A percentile compares a stretch with the other conserved stretches of the same genome.
Conservation (phyloP, 2,888 invertebrate species). For the Mongoloraphidia duomilia region DNA sequence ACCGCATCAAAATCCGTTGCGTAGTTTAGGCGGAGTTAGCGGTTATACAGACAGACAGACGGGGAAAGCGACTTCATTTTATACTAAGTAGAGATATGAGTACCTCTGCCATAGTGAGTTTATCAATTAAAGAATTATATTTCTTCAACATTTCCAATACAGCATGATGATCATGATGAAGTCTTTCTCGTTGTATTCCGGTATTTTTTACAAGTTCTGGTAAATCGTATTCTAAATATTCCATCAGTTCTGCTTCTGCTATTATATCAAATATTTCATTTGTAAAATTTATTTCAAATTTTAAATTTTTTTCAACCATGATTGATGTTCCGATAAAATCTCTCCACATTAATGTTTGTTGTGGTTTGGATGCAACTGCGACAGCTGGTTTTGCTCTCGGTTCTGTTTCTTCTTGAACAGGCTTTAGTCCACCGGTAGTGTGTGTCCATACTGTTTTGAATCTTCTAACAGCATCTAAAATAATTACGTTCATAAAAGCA, state of each 20-base stretch:
- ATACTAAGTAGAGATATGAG: conserved; percentile 4
- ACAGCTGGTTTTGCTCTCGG: conserved; percentile 2
- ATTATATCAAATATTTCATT: conserved; percentile 49
- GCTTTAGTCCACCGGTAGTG: neutral
- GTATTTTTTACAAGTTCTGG: conserved; percentile 37
- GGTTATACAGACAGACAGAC: too few relatives aligned
- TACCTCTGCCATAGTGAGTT: conserved; percentile 58
- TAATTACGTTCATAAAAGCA: too few relatives aligned
- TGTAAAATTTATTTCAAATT: conserved; percentile 53
- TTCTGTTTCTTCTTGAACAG: conserved; percentile 5
- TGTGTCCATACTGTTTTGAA: neutral
- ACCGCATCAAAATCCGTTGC: too few relatives aligned
- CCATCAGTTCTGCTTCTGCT: conserved; percentile 60
- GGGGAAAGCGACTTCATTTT: too few relatives aligned
- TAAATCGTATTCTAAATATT: conserved; percentile 47
- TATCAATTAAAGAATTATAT: conserved; percentile 49
- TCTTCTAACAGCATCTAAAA: too few relatives aligned
- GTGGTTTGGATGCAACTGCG: conserved; percentile 4
- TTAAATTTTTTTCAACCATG: conserved; percentile 49
- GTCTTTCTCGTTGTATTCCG: conserved; percentile 44
- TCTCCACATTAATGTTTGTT: conserved; percentile 48
- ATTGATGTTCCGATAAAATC: conserved; percentile 53
- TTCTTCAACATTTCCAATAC: conserved; percentile 41
- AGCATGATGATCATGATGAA: conserved; percentile 50
- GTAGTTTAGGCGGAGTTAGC: too few relatives aligned